phyloP scores from a whole-genome alignment of 2,888 invertebrate genomes.

The Pristionchus japonicus region DNA sequence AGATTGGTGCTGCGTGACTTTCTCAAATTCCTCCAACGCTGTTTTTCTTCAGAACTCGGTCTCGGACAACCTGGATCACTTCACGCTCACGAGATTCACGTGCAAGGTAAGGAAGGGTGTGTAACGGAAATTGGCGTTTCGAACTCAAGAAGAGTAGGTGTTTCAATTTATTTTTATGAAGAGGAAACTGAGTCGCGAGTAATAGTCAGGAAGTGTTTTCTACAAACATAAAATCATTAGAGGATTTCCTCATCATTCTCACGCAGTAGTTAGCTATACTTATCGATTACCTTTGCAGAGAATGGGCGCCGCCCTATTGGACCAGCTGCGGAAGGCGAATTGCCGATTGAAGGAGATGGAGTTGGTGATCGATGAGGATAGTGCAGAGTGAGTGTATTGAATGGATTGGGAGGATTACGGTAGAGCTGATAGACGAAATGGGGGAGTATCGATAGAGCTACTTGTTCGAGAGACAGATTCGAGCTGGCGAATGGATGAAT shows the following conservation, averaged over 20 bases:
- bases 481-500: background rate
- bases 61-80: background rate
- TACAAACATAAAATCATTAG: too few relatives aligned
- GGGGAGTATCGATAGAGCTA: background rate
- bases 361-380: slow-evolving; percentile 39
- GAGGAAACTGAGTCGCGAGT: too few relatives aligned
- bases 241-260: too few relatives aligned
- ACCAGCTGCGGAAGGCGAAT: background rate
- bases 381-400: slow-evolving; percentile 19
- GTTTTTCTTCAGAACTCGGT: slow-evolving; percentile 15
- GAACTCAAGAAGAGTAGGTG: too few relatives aligned
- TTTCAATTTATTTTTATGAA: too few relatives aligned
- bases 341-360: slow-evolving; percentile 1
- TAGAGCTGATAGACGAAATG: background rate
- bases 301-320: slow-evolving; percentile 10
- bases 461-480: background rate
- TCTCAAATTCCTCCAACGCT: background rate
- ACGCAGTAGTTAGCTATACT: background rate
- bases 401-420: background rate
- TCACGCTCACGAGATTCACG: slow-evolving; percentile 30
- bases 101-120: slow-evolving; percentile 11
- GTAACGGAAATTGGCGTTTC: too few relatives aligned
- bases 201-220: too few relatives aligned
- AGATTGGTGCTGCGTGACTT: background rate
- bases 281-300: slow-evolving; percentile 10